These are phyloP conservation scores for Loxodonta africana DNA, from an alignment of 2,113 vertebrate species.

Conservation along the genomic window DNA sequence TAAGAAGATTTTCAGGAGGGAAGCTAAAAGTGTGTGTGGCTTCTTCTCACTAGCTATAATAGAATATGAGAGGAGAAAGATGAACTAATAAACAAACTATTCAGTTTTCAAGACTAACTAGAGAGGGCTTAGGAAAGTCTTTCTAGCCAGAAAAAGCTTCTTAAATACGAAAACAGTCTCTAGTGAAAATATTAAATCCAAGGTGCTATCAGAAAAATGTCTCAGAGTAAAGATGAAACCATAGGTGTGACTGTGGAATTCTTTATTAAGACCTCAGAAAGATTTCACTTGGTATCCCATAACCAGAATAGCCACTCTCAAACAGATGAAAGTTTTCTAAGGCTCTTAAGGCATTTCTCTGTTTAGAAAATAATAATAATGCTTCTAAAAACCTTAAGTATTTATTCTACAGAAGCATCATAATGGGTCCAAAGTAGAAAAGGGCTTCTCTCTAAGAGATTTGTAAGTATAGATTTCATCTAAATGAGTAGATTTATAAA, in stretches of 20 bases:
- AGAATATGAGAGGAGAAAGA: neutral
- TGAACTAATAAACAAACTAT: neutral
- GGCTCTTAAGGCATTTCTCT: neutral
- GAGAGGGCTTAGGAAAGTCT: neutral
- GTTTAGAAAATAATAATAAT: neutral
- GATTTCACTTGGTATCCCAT: neutral
- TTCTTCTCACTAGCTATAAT: neutral
- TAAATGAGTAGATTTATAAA: neutral
- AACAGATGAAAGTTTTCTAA: neutral
- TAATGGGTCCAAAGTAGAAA: neutral
- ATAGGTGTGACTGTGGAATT: neutral
- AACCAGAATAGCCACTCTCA: neutral
- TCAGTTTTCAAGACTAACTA: neutral
- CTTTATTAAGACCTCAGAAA: neutral
- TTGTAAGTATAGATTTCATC: neutral
- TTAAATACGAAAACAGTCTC: neutral
- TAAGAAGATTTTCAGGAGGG: neutral
- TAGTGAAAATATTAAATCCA: neutral
- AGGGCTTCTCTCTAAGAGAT: neutral
- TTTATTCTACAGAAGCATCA: neutral
- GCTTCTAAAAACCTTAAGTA: neutral
- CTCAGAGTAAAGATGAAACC: neutral
- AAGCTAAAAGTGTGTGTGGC: fast-evolving
- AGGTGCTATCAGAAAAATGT: neutral
- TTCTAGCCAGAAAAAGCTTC: neutral